phyloP scores from a whole-genome alignment of 2,888 invertebrate species.

The Cheiracanthium punctorium region DNA sequence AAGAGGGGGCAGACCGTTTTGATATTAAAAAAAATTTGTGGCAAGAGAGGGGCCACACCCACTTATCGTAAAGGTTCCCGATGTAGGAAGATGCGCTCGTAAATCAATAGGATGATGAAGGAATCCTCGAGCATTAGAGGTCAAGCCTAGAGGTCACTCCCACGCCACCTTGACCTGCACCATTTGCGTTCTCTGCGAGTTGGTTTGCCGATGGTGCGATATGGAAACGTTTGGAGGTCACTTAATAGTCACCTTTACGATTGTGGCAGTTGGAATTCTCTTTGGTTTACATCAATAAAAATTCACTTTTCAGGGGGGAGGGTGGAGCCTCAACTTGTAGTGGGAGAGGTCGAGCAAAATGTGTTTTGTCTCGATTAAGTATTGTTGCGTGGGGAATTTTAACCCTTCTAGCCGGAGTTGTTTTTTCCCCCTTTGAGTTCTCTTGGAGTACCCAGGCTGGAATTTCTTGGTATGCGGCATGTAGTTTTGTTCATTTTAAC shows the following conservation, averaged over 20 bases:
- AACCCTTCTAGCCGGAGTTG: no score
- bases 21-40: constrained; percentile 62
- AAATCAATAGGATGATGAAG: constrained; percentile 59
- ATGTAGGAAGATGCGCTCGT: constrained; percentile 48
- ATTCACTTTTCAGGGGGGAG: background rate
- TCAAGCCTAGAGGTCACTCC: constrained; percentile 44
- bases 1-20: constrained; percentile 35
- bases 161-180: constrained; percentile 56
- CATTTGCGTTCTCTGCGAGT: constrained; percentile 18
- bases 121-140: background rate
- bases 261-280: background rate
- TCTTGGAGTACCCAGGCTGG: no score
- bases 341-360: background rate
- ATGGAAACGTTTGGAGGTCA: constrained; percentile 18
- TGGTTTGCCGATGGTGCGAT: constrained; percentile 50
- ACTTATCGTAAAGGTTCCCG: constrained; percentile 28
- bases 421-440: no score
- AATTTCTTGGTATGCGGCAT: no score
- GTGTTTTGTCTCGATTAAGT: no score
- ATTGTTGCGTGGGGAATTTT: no score
- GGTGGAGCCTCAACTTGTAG: background rate
- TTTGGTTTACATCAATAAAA: constrained; percentile 1
- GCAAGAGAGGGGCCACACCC: constrained; percentile 51
- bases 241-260: background rate
- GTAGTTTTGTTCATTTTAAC: no score